Evolutionary conservation across 2,888 invertebrate genomes (phyloP).

Genomic region (Acrobasis repandana): DNA sequence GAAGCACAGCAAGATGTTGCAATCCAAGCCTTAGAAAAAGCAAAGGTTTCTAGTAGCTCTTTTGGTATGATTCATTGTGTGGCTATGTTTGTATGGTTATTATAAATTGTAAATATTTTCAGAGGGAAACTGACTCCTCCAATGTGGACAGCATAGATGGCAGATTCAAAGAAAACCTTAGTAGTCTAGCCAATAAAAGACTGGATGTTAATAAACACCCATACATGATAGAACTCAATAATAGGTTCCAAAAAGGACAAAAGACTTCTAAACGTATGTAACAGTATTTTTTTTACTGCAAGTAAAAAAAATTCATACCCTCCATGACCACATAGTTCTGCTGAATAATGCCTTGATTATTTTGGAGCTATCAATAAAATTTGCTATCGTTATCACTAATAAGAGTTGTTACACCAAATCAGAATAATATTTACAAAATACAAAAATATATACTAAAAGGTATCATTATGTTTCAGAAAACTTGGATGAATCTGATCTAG

Average conservation of each 20-base stretch:
- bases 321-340: no score
- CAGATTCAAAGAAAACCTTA: slow-evolving; percentile 51
- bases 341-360: no score
- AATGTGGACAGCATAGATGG: slow-evolving; percentile 57
- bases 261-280: slow-evolving; percentile 48
- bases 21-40: slow-evolving; percentile 58
- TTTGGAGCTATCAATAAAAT: no score
- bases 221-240: slow-evolving; percentile 58
- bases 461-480: slow-evolving; percentile 46
- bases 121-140: slow-evolving; percentile 60
- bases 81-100: not conserved
- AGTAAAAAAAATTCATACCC: no score
- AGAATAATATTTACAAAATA: no score
- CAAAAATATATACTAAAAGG: not conserved
- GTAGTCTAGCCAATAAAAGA: slow-evolving; percentile 45
- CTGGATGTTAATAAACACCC: slow-evolving; percentile 57
- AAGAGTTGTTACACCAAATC: no score
- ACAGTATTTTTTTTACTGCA: not conserved
- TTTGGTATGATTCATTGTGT: slow-evolving; percentile 14
- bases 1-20: slow-evolving; percentile 64
- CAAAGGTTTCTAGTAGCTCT: slow-evolving; percentile 48
- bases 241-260: slow-evolving; percentile 46
- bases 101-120: slow-evolving; percentile 16
- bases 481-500: slow-evolving; percentile 63
- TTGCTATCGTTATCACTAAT: no score